Evolutionary conservation across 2,888 invertebrate genomes (phyloP).

Genomic region (Xestia sexstrigata): DNA sequence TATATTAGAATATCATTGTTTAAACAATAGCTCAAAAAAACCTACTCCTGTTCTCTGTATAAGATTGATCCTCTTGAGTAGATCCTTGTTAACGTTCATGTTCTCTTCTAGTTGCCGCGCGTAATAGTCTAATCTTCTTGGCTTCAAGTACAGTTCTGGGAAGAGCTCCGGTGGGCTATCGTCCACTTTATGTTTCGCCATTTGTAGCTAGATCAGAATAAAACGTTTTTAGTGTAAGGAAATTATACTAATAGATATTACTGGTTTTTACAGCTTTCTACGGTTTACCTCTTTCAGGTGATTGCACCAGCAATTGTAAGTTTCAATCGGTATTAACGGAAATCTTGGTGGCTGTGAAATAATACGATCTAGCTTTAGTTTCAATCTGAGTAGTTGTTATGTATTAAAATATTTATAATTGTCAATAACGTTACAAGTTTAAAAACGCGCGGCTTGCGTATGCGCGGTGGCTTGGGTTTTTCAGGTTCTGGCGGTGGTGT

Average conservation of each 20-base stretch:
- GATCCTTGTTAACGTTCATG: conserved; percentile 90
- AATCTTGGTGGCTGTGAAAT: conserved; percentile 84
- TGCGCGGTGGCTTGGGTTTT: conserved; percentile 79
- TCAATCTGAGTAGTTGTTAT: background rate
- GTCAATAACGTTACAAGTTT: conserved; percentile 75
- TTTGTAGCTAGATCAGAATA: conserved; percentile 76
- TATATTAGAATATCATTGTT: no score
- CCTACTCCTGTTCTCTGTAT: conserved; percentile 91
- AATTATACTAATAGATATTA: background rate
- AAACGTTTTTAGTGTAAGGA: background rate
- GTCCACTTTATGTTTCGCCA: conserved; percentile 85
- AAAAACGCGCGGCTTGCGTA: conserved; percentile 80
- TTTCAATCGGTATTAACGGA: conserved; percentile 77
- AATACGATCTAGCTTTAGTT: conserved; percentile 21
- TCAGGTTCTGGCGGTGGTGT: conserved; percentile 86
- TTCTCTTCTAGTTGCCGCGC: conserved; percentile 84
- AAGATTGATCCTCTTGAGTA: conserved; percentile 90
- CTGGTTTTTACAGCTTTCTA: background rate
- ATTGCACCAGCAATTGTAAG: conserved; percentile 85
- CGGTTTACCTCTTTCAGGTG: conserved; percentile 84
- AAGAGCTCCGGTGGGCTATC: conserved; percentile 89
- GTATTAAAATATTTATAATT: background rate
- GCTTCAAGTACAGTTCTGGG: conserved; percentile 89
- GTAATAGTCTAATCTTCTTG: conserved; percentile 87
- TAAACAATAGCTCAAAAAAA: background rate